Evolutionary conservation across 2,797 vertebrate genomes (phyloP).

Genomic region (Sebastes vulpes): DNA sequence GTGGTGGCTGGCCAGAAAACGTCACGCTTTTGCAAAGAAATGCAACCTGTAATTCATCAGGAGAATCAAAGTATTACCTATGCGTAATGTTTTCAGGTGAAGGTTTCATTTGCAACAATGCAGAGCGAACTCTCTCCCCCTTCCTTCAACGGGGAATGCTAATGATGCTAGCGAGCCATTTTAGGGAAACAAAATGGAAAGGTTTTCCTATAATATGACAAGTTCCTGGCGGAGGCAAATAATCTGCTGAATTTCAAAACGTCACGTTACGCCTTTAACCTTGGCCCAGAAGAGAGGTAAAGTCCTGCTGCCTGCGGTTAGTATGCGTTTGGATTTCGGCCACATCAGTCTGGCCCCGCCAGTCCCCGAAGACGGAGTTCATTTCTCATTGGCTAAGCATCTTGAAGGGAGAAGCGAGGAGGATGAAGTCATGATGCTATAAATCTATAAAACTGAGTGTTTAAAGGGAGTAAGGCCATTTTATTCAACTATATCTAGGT

Average conservation of each 20-base stretch:
- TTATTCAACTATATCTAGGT: conserved; percentile 32
- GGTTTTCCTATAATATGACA: conserved; percentile 50
- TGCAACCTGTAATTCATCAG: conserved; percentile 27
- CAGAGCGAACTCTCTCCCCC: neutral
- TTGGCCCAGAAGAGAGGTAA: conserved; percentile 37
- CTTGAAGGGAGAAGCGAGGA: conserved; percentile 60
- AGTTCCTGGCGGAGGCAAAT: conserved; percentile 41
- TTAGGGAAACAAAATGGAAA: conserved; percentile 24
- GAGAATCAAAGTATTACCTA: neutral
- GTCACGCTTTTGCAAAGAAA: conserved; percentile 36
- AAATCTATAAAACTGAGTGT: conserved; percentile 61
- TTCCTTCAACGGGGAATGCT: conserved; percentile 24
- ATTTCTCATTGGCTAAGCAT: conserved; percentile 70
- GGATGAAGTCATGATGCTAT: conserved; percentile 74
- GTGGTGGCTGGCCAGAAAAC: conserved; percentile 40
- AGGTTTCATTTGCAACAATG: conserved; percentile 9
- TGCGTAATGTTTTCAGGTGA: conserved; percentile 1
- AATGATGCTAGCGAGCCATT: conserved; percentile 34
- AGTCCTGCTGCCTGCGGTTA: conserved; percentile 53
- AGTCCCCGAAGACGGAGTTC: conserved; percentile 58
- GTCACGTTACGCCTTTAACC: conserved; percentile 47
- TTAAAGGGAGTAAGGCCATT: conserved; percentile 41
- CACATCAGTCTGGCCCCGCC: conserved; percentile 69
- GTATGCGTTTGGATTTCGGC: conserved; percentile 67
- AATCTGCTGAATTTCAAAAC: conserved; percentile 58